phyloP scores from a whole-genome alignment of 1,140 invertebrate genomes.

The Nasonia longicornis region DNA sequence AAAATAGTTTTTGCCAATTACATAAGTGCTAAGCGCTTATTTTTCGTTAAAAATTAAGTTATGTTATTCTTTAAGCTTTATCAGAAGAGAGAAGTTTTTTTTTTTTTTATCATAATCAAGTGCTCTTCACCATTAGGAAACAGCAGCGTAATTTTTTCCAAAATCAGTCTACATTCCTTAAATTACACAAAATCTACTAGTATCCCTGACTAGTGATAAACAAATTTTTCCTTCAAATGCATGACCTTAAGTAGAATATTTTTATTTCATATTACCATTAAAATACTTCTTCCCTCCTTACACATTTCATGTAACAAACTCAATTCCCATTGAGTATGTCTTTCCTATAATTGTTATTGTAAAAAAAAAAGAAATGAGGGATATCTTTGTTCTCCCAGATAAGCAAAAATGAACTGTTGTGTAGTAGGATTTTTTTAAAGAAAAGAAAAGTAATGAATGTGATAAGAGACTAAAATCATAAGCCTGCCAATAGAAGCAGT shows the following conservation, averaged over 20 bases:
- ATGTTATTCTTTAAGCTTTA: constrained; percentile 23
- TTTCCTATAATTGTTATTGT: constrained; percentile 16
- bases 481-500: constrained; percentile 44
- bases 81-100: constrained; percentile 3
- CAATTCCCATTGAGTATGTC: constrained; percentile 1
- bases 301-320: background rate
- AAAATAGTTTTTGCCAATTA: constrained; percentile 34
- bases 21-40: constrained; percentile 18
- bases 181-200: background rate
- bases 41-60: constrained; percentile 30
- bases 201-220: background rate
- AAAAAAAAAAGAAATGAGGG: background rate
- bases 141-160: constrained; percentile 16
- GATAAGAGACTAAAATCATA: constrained; percentile 43
- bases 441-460: constrained; percentile 28
- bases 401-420: constrained; percentile 2
- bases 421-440: constrained; percentile 26
- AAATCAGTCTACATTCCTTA: constrained; percentile 43
- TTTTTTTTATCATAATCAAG: constrained; percentile 8
- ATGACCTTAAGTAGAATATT: background rate
- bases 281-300: background rate
- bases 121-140: constrained; percentile 16
- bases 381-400: background rate
- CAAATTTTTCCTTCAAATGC: background rate
- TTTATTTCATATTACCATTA: constrained; percentile 6